Evolutionary conservation across 2,888 invertebrate species (phyloP), one percentile per base, ranked within the genome.

Genomic region (Troilus luridus): DNA sequence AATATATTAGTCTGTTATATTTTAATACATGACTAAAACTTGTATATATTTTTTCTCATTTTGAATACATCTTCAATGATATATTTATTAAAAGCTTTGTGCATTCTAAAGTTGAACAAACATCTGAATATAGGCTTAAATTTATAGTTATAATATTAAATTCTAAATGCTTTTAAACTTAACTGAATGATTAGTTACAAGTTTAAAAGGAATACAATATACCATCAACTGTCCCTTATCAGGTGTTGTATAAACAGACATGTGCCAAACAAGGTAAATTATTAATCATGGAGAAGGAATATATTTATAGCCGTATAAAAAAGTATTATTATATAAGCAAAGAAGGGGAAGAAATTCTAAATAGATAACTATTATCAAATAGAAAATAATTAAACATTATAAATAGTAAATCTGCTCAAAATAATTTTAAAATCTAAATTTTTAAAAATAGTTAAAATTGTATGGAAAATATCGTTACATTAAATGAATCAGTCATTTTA

Each of bases 1-100:
- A 6, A 41, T 85, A 85, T 21, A 85, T 85, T 85, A 85, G n/a
- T 85, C 85, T 56, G n/a, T 56, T 41, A 41, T 41, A 41, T 14
- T 17, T 77, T 41, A 27, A 77, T 77, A 77, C 72, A 77, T 77
- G 72, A 41, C 72, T 41, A 17, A 41, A 77, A 41, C 14, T 77
- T 77, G 11, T 77, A 77, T 67, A n/a, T 77, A 41, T 72, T 7
- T 77, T 77, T 41, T 77, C 72, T 77, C 19, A 77, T 41, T 77
- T 67, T 41, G 14, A 41, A 41, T 77, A 77, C 72, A 77, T 77
- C 17, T 21, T 41, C 14, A 77, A 77, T 41, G 14, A 12, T 77
- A 19, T 67, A 67, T 77, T 77, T 77, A 77, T 12, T 77, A 41
- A 17, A 77, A 77, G 72, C 72, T 41, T 77, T 41, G 72, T 77